Evolutionary conservation across 2,888 invertebrate species (phyloP).

Genomic region (Horisme vitalbata): DNA sequence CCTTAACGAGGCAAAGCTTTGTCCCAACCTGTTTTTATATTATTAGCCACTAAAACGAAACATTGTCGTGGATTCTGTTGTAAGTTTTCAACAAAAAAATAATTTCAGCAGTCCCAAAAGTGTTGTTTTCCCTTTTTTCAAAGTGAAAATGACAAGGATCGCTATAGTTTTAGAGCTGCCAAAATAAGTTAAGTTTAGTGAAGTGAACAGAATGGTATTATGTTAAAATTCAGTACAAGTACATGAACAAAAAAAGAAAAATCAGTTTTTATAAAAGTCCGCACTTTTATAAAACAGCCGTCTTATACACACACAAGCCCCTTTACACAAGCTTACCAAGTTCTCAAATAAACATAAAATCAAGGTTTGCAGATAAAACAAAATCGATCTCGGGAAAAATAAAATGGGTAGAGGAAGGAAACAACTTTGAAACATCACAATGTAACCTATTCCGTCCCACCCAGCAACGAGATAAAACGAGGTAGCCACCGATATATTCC

Average conservation of each 20-base stretch:
- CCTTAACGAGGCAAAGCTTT: too few species aligned
- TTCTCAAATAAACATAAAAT: constrained; percentile 25
- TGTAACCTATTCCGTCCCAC: constrained; percentile 31
- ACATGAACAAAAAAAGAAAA: background rate
- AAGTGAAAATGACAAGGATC: too few species aligned
- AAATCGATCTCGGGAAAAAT: constrained; percentile 23
- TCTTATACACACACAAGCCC: constrained; percentile 3
- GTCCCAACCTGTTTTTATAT: too few species aligned
- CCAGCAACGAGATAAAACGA: constrained; percentile 34
- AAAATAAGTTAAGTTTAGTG: too few species aligned
- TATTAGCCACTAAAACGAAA: too few species aligned
- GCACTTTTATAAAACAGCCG: constrained; percentile 9
- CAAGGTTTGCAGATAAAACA: constrained; percentile 25
- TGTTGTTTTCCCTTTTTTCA: too few species aligned
- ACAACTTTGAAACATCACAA: constrained; percentile 31
- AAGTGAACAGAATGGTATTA: too few species aligned
- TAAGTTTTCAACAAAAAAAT: too few species aligned
- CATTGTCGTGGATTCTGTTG: too few species aligned
- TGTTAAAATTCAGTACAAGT: background rate
- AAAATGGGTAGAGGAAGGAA: constrained; percentile 16
- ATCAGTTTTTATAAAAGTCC: background rate
- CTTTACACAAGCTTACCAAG: constrained; percentile 18
- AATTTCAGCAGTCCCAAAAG: too few species aligned
- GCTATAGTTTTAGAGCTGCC: too few species aligned
- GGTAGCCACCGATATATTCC: constrained; percentile 55